Evolutionary conservation across 2,888 invertebrate species (phyloP), one percentile per base, ranked within the genome.

Genomic region (Polietes domitor): DNA sequence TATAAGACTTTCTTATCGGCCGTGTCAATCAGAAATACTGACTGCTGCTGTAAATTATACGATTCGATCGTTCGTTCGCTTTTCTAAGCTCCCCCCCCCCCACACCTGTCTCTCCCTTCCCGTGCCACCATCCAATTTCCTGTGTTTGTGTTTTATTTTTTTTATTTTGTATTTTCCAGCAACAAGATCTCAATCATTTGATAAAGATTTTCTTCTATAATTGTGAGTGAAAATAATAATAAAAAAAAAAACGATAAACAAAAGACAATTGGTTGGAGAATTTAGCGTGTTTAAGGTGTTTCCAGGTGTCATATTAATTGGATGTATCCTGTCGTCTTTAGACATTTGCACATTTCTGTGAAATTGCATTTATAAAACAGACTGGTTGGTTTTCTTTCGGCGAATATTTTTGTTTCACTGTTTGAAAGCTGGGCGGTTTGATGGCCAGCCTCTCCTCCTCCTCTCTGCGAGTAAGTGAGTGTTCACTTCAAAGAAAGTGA

Each of bases 1-100:
- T 5, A 41, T 15, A 65, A 32, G 43, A 24, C 43, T 68, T 68
- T 68, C 43, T 68, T 68, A 68, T 68, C 68, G 68, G 9, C 15
- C 43, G 24, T 68, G 68, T 68, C 68, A 68, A 68, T 68, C 68
- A 43, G 68, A 61, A 61, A 24, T 43, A 19, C 10, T 17, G 24
- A 61, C 65, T 68, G 68, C 68, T 24, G 68, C 43, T 68, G 68
- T 68, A 68, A 68, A 68, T 68, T 68, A 68, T 68, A 43, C 41
- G 65, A 61, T 55, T 32, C 28, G 68, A 43, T 43, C 43, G 53
- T 19, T 53, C 53, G 21, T 5, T n/a, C 10, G 37, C 37, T 37
- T 3, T 3, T 32, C 3, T 32, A 41, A 41, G 41, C 32, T 32
- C 32, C 32, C 32, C 32, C 32, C n/a, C n/a, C n/a, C n/a, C 10